Base-by-base conservation (phyloP, 2,888 invertebrate species). In the Drosophila algonquin region DNA sequence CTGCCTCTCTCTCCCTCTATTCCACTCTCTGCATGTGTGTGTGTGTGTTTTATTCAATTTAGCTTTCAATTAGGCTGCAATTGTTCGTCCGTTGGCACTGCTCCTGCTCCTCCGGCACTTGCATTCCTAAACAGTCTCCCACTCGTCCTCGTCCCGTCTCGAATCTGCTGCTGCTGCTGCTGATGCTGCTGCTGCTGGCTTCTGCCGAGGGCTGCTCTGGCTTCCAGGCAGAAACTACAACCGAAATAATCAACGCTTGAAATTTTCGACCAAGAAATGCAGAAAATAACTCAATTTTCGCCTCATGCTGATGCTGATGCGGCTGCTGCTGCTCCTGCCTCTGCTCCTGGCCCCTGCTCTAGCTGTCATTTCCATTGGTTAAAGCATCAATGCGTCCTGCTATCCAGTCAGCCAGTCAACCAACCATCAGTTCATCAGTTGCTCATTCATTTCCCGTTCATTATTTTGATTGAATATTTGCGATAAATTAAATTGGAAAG, bases 381-480 rank as follows among this genome's bases (percentile, higher is more conserved):
- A 67, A 67, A 67, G 44, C 69, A 45, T 51, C 62, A 32, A 62
- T 47, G 16, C 27, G 12, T 57, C 53, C 32, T 47, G 40, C 58
- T 51, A 45, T 53, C 54, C 55, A 54, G 56, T 51, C 68, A 47
- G 56, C 64, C 32, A 45, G 59, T 59, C 59, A 68, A 40, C 56
- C 44, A 40, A 45, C 53, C 80, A 45, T 60, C 53, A 61, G 50
- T 72, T 53, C 73, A 73, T 79, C 12, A 50, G 45, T 9, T 14
- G 14, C 24, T 52, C 60, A 44, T 35, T 48, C 64, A 57, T 44
- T 62, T 53, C 58, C 77, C 73, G 67, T 67, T 87, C 89, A 84
- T 89, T 87, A 85, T 84, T 79, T 81, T 79, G 84, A 85, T 87
- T 87, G 84, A 89, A 85, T 89, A 89, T 85, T 89, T 85, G 89